Percentiles rank a stretch among this genome's conserved stretches.
These are phyloP conservation scores for Chrysomela aeneicollis DNA, from an alignment of 2,888 invertebrate species.

Conservation along the genomic window DNA sequence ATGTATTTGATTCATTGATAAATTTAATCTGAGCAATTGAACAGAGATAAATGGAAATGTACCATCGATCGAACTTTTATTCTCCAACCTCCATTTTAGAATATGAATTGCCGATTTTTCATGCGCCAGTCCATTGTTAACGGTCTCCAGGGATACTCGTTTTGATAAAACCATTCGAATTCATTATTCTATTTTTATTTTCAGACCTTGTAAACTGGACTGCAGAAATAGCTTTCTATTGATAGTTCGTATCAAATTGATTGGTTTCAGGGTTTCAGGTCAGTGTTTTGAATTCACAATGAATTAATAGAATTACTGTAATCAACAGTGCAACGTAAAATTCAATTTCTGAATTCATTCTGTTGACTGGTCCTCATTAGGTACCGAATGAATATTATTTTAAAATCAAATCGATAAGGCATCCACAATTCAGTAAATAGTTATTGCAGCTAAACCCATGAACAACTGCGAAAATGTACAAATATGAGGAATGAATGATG, in stretches of 20 bases:
- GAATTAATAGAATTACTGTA: conserved; percentile 2
- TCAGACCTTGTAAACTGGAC: conserved; percentile 8
- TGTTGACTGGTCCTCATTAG: background rate
- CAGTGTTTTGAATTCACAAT: conserved; percentile 3
- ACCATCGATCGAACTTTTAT: conserved; percentile 18
- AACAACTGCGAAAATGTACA: too few relatives aligned
- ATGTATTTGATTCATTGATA: too few relatives aligned
- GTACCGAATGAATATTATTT: too few relatives aligned
- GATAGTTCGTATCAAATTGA: background rate
- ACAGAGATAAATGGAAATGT: conserved; percentile 14
- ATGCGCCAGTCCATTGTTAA: conserved; percentile 17
- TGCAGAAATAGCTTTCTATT: conserved; percentile 11
- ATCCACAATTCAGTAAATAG: too few relatives aligned
- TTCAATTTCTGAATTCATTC: background rate
- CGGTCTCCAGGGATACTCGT: conserved; percentile 19
- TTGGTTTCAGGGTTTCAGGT: background rate
- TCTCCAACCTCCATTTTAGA: conserved; percentile 14
- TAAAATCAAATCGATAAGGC: background rate
- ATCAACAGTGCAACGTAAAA: background rate
- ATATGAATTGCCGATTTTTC: conserved; percentile 17
- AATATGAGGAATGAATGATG: too few relatives aligned
- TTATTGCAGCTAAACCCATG: too few relatives aligned
- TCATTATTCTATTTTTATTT: conserved; percentile 19
- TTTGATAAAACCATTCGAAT: conserved; percentile 16
- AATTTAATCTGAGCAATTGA: too few relatives aligned